A percentile compares a stretch with the other conserved stretches of the same genome.
Evolutionary conservation across 2,888 invertebrate genomes (phyloP).

Genomic region (Bimastos eiseni): DNA sequence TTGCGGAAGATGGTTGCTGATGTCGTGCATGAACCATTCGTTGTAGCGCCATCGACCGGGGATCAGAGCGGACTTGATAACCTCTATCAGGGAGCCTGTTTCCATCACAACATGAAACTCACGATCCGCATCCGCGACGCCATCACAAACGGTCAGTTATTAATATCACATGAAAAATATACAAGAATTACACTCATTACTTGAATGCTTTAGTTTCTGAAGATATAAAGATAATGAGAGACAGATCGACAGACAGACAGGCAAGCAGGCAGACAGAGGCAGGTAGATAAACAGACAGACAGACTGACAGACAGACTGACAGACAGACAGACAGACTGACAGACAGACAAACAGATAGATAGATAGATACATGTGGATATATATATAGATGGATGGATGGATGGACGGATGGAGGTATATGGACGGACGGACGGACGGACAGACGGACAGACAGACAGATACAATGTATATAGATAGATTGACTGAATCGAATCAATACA

Average conservation of each 20-base stretch:
- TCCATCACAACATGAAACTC: slow-evolving; percentile 37
- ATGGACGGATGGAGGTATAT: not conserved
- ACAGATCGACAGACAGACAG: not conserved
- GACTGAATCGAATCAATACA: not conserved
- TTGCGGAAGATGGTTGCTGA: not conserved
- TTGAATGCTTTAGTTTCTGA: not conserved
- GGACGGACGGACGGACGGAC: not conserved
- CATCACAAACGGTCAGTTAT: not conserved
- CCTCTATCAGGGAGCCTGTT: slow-evolving; percentile 36
- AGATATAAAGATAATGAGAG: not conserved
- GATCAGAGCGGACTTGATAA: slow-evolving; percentile 30
- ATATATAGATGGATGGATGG: not conserved
- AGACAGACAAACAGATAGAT: not conserved
- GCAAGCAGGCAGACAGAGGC: not conserved
- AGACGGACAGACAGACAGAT: not conserved
- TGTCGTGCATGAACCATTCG: not conserved
- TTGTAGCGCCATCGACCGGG: slow-evolving; percentile 39
- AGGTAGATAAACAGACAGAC: not conserved
- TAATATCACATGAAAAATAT: not conserved
- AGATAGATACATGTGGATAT: not conserved
- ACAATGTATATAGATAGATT: too few species aligned
- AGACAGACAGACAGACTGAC: not conserved
- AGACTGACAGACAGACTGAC: not conserved
- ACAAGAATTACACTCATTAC: not conserved
- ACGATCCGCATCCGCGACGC: slow-evolving; percentile 31